Conservation (phyloP, 2,888 invertebrate species). For the Amphipoea lucens region DNA sequence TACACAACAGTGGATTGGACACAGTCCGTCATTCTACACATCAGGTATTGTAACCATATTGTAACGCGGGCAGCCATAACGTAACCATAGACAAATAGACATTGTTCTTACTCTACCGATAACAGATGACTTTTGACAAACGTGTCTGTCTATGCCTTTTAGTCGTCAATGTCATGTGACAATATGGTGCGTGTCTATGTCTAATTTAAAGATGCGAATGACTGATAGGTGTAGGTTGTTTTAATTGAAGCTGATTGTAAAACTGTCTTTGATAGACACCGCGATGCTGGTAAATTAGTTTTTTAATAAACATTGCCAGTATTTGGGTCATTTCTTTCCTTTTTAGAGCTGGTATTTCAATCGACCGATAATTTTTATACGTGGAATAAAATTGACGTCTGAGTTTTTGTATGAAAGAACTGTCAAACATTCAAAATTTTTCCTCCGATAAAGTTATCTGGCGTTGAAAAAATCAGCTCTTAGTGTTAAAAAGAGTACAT, state of each 20-base stretch:
- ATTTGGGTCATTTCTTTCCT: background rate
- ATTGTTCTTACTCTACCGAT: constrained; percentile 39
- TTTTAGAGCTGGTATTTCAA: too few species aligned
- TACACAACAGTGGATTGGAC: constrained; percentile 56
- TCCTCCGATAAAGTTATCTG: too few species aligned
- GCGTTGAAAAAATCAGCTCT: too few species aligned
- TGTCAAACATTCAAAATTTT: too few species aligned
- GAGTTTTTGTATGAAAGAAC: too few species aligned
- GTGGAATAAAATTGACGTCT: too few species aligned
- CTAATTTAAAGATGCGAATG: constrained; percentile 24
- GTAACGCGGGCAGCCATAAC: constrained; percentile 44
- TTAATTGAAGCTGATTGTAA: constrained; percentile 33
- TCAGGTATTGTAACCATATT: constrained; percentile 47
- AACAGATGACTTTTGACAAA: constrained; percentile 44
- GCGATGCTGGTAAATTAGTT: background rate
- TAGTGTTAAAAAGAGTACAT: background rate
- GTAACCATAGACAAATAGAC: constrained; percentile 26
- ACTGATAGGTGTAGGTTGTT: constrained; percentile 14
- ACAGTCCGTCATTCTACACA: constrained; percentile 54
- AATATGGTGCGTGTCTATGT: constrained; percentile 35
- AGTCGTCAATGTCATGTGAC: constrained; percentile 46
- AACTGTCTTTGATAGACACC: background rate
- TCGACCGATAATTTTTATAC: too few species aligned
- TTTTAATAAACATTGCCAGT: background rate
- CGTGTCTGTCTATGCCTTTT: constrained; percentile 35